Evolutionary conservation across 2,113 vertebrate genomes (phyloP).

Genomic region (Pelusios castaneus): DNA sequence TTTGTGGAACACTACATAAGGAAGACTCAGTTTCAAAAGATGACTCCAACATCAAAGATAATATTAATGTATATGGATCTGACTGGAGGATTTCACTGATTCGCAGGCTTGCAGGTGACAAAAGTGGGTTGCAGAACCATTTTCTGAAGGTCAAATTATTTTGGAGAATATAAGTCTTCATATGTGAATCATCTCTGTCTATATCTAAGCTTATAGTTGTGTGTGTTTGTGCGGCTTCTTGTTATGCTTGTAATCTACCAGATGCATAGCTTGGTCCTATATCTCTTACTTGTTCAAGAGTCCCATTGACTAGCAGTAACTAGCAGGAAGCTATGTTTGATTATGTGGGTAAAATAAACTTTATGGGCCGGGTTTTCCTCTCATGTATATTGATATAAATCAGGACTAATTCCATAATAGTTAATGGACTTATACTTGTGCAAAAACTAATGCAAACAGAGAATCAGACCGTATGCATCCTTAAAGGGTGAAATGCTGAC

Average conservation of each 20-base stretch:
- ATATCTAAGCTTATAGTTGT: background rate
- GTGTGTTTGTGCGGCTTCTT: background rate
- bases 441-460: background rate
- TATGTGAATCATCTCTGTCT: background rate
- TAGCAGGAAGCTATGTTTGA: background rate
- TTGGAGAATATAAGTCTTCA: too few species aligned
- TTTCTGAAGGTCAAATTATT: background rate
- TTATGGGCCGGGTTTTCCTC: background rate
- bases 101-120: background rate
- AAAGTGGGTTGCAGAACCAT: background rate
- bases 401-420: background rate
- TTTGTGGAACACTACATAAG: accelerated
- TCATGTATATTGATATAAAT: background rate
- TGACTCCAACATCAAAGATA: background rate
- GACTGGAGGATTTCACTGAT: background rate
- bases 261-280: background rate
- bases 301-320: background rate
- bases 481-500: background rate
- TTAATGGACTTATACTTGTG: background rate
- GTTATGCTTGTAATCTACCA: background rate
- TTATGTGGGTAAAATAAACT: too few species aligned
- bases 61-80: background rate
- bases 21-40: background rate
- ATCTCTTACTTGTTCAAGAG: background rate
- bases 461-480: background rate